Evolutionary conservation across 2,113 vertebrate species (phyloP).

Genomic region (Zapornia atra): DNA sequence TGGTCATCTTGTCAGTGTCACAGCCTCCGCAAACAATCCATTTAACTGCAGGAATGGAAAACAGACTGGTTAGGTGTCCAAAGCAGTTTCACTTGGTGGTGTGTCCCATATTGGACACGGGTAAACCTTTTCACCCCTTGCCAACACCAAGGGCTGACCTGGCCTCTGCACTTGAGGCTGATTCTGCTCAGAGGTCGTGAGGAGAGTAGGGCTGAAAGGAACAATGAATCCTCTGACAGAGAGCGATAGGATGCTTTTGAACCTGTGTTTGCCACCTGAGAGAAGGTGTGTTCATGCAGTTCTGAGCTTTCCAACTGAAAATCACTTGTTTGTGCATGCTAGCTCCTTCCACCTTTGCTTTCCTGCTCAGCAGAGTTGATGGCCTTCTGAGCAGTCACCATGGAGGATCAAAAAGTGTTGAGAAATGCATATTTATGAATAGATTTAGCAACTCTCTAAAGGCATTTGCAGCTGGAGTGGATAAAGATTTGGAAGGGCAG

Average conservation of each 20-base stretch:
- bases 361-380: neutral
- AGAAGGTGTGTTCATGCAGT: neutral
- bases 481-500: neutral
- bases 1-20: neutral
- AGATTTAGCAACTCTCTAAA: neutral
- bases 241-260: neutral
- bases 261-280: neutral
- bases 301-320: neutral
- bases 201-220: neutral
- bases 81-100: neutral
- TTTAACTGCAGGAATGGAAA: neutral
- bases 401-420: neutral
- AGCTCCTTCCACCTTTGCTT: neutral
- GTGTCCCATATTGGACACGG: accelerated
- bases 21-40: neutral
- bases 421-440: neutral
- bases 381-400: neutral
- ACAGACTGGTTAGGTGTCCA: neutral
- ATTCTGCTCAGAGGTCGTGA: neutral
- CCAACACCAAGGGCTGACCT: accelerated
- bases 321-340: accelerated
- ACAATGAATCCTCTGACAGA: neutral
- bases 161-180: neutral
- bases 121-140: neutral
- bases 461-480: neutral